phyloP scores from a whole-genome alignment of 2,888 invertebrate species.

The Cephus sareptanus region DNA sequence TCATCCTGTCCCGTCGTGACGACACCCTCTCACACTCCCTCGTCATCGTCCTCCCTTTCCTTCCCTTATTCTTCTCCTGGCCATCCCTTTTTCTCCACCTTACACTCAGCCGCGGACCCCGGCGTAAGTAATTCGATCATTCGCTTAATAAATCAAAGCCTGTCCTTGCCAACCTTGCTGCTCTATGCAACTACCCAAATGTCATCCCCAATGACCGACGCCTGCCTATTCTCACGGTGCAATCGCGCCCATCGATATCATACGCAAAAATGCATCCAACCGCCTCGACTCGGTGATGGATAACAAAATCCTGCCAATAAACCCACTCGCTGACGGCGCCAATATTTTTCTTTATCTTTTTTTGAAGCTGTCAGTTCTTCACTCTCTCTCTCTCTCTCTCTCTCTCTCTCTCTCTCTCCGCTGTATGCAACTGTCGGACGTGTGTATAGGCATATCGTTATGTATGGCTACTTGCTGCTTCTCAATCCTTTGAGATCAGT shows the following conservation, averaged over 20 bases:
- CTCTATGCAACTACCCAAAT: not conserved
- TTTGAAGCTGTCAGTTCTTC: not conserved
- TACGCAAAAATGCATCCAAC: too few species aligned
- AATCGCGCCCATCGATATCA: too few species aligned
- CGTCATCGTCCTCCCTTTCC: not conserved
- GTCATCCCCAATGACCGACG: not conserved
- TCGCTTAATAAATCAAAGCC: constrained; percentile 23
- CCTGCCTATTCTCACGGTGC: too few species aligned
- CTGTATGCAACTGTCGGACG: not conserved
- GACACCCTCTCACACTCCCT: not conserved
- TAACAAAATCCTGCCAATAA: not conserved
- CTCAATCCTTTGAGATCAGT: not conserved
- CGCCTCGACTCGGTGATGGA: not conserved
- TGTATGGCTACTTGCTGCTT: not conserved
- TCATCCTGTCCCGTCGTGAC: not conserved
- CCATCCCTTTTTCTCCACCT: not conserved
- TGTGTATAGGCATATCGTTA: not conserved
- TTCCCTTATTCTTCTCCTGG: not conserved
- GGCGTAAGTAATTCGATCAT: constrained; percentile 19
- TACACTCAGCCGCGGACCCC: not conserved
- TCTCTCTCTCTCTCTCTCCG: not conserved
- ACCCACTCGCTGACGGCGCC: not conserved
- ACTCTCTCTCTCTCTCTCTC: not conserved
- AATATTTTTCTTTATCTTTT: not conserved
- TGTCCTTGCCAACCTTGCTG: not conserved